A percentile compares a stretch with the other conserved stretches of the same genome.
Evolutionary conservation across 2,113 vertebrate genomes (phyloP).

Genomic region (Sporophila hypoxantha): DNA sequence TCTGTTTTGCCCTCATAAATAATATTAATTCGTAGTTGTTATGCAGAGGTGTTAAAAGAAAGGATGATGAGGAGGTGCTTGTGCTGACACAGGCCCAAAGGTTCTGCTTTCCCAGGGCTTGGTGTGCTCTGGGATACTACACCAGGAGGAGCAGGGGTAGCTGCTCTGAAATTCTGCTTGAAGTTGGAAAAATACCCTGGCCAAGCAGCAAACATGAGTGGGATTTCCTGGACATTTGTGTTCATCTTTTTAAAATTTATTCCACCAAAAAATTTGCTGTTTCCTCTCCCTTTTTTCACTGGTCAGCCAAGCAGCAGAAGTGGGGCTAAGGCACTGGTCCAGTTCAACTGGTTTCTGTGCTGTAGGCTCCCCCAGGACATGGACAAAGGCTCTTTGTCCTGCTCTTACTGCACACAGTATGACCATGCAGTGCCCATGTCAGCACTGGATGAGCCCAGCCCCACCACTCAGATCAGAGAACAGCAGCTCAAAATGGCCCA

Average conservation of each 20-base stretch:
- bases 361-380: background rate
- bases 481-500: background rate
- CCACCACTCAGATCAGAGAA: background rate
- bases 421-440: background rate
- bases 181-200: background rate
- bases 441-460: background rate
- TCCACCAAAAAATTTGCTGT: background rate
- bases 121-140: rapidly evolving
- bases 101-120: background rate
- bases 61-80: background rate
- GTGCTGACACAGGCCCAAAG: background rate
- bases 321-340: background rate
- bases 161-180: background rate
- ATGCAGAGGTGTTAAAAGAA: background rate
- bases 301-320: background rate
- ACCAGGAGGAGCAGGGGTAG: background rate
- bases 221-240: background rate
- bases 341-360: background rate
- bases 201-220: background rate
- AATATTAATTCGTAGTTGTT: background rate
- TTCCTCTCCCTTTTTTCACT: background rate
- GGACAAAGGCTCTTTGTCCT: background rate
- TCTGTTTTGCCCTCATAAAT: background rate
- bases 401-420: background rate
- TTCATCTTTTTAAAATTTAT: background rate